Evolutionary conservation across 2,888 invertebrate genomes (phyloP), one percentile per base, ranked within the genome.

Genomic region (Drosophila siamana): DNA sequence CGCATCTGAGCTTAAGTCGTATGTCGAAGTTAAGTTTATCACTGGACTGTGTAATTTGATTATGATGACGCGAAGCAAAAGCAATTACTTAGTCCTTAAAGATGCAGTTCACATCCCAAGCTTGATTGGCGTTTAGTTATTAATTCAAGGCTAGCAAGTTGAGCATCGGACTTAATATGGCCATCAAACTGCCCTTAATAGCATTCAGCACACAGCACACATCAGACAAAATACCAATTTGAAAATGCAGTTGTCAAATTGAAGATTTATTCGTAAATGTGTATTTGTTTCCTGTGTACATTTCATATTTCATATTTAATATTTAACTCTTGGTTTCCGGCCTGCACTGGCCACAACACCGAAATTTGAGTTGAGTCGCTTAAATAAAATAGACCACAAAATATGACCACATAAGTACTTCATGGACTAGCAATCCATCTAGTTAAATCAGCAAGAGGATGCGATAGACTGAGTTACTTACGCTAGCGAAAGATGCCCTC

Each of bases 21-120:
- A 62, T 59, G 38, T 13, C 13, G 36, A 38, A 6, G 6, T 15
- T 6, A 52, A 15, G 33, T n/a, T 40, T 19, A 47, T 54, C 61
- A 69, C 1, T 63, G 22, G 44, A 44, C 52, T 64, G 50, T 43
- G 60, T 79, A 67, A 74, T 65, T 79, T 40, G 36, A 54, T 67
- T 66, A 61, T 64, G 74, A 60, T 54, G 40, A 13, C 44, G 30
- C 33, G 22, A 43, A 28, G 40, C n/a, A 51, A 55, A 57, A 38
- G 28, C 56, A 67, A 67, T 63, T 65, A 54, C 41, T 61, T 54
- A 51, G n/a, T 4, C 2, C 50, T 55, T 70, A 74, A 40, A 48
- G 38, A 61, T 44, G 9, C 19, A 16, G 41, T 13, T 16, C 38
- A 36, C 15, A 43, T 38, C 36, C 28, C 60, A 62, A 44, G 56